Base-by-base conservation (phyloP, 2,797 vertebrate species). In the Pangasius djambal region DNA sequence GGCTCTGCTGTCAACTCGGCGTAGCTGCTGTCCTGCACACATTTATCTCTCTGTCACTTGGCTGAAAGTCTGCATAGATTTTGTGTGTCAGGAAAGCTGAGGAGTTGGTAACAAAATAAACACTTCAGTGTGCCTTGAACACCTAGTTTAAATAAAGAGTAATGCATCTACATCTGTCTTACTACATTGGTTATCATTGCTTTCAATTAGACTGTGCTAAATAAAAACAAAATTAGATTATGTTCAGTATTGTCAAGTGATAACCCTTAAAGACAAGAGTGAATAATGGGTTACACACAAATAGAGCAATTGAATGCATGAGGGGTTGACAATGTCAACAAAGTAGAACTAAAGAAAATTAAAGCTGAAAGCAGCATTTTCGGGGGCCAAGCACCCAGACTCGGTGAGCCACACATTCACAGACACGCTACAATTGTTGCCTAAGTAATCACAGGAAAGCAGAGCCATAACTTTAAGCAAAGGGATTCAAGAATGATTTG, bases 1-100 rank as follows among this genome's bases (percentile, higher is more conserved):
- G 48, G 69, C 85, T 16, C 18, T 86, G 70, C 70, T 86, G 88
- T 81, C 91, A 90, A 52, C 89, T 88, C n/a, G 22, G 72, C 75
- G 37, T 81, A 85, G 48, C 86, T 86, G 31, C 82, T 72, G 37
- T 88, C 81, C 87, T 70, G 85, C 87, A 79, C 75, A 91, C 90
- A 81, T 92, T 93, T 91, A 92, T 93, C 87, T 91, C 52, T 86
- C 83, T 86, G 88, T 90, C 85, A 86, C 85, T 74, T 55, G n/a
- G 52, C 88, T 84, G 63, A 77, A 84, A 86, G 74, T 40, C 59
- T 75, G 65, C 65, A 88, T 77, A 81, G 87, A 88, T 92, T 78
- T 88, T 91, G 88, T 78, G 79, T 89, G 89, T 87, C 89, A 82
- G 87, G 48, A 89, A 86, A 75, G 63, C 59, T 86, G 81, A 89